Evolutionary conservation across 2,888 invertebrate genomes (phyloP).

Genomic region (Phragmatobia fuliginosa): DNA sequence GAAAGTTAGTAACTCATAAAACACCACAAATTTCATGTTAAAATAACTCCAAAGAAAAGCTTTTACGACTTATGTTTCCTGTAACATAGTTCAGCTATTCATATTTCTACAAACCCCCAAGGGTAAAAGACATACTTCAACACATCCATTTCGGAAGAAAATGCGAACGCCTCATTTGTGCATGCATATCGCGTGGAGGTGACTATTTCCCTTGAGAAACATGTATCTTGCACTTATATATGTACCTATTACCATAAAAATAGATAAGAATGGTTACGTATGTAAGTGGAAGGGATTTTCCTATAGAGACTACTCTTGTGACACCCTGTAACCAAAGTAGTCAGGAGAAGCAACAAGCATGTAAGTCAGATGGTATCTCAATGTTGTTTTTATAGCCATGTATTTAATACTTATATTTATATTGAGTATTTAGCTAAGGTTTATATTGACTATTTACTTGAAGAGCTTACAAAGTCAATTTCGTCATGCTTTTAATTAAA

Average conservation of each 20-base stretch:
- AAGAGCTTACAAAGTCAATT: too few relatives aligned
- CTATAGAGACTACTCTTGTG: slow-evolving; percentile 2
- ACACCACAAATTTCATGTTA: background rate
- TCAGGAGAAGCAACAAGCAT: too few relatives aligned
- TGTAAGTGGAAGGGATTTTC: background rate
- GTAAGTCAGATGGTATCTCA: background rate
- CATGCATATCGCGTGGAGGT: slow-evolving; percentile 11
- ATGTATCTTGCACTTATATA: slow-evolving; percentile 12
- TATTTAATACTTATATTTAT: too few relatives aligned
- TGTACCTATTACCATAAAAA: slow-evolving; percentile 10
- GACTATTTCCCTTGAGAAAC: slow-evolving; percentile 21
- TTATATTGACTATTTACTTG: too few relatives aligned
- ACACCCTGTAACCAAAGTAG: too few relatives aligned
- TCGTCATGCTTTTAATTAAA: too few relatives aligned
- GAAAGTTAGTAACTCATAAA: background rate
- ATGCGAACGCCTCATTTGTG: slow-evolving; percentile 5
- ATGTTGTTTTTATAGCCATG: too few relatives aligned
- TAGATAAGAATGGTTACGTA: background rate
- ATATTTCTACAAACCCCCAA: background rate
- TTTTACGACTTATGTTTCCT: background rate
- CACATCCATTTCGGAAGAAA: slow-evolving; percentile 10
- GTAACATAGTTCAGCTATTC: background rate
- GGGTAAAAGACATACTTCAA: background rate
- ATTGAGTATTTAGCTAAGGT: too few relatives aligned
- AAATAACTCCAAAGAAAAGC: background rate